Percentiles rank a stretch among this genome's conserved stretches.
These are phyloP conservation scores for Chiroxiphia lanceolata DNA, from an alignment of 2,797 vertebrate species.

Conservation along the genomic window DNA sequence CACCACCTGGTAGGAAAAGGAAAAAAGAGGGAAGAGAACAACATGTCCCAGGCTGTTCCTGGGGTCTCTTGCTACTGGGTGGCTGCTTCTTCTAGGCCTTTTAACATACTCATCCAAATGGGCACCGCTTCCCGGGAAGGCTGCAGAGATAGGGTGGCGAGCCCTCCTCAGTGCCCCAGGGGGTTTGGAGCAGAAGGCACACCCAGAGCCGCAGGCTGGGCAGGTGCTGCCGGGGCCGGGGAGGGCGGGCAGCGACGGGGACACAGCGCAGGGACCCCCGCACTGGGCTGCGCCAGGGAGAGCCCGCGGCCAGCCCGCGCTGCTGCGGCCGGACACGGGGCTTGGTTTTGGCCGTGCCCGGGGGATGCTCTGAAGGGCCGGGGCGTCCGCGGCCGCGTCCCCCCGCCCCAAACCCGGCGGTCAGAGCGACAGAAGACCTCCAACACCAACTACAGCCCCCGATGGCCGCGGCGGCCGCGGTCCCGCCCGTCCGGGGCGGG, in stretches of 20 bases:
- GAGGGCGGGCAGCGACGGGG: neutral
- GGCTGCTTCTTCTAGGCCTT: neutral
- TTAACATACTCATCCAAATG: fast-evolving
- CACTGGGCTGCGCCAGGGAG: neutral
- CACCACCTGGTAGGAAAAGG: neutral
- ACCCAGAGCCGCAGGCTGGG: fast-evolving
- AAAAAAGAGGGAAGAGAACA: neutral
- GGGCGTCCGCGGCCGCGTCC: fast-evolving
- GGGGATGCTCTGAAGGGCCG: neutral
- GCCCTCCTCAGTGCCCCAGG: neutral
- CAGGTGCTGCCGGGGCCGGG: fast-evolving
- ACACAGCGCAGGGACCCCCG: too few species aligned
- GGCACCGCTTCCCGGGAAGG: neutral
- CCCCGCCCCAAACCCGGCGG: neutral
- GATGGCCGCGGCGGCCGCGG: neutral
- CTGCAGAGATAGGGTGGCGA: fast-evolving
- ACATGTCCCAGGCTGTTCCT: neutral
- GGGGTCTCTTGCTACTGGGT: neutral
- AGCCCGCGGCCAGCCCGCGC: neutral
- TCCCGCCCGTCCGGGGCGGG: neutral
- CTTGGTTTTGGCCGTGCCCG: neutral
- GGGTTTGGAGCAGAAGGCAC: fast-evolving
- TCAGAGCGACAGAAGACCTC: fast-evolving
- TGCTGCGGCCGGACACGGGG: neutral
- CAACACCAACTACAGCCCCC: fast-evolving